These are phyloP conservation scores for Anticlea derivata DNA, from an alignment of 2,888 invertebrate genomes.

Conservation along the genomic window DNA sequence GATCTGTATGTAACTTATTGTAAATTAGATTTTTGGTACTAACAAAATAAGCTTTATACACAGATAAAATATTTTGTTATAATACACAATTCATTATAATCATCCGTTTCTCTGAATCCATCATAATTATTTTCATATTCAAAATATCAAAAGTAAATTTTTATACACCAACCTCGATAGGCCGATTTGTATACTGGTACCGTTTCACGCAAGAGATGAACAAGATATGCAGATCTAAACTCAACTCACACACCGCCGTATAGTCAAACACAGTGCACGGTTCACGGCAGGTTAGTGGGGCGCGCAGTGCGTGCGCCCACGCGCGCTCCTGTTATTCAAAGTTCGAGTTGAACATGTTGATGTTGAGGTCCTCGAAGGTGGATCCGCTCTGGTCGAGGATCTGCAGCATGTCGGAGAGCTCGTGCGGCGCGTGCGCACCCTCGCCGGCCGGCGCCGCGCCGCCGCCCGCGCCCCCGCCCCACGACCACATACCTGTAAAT, in stretches of 20 bases:
- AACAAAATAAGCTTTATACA: conserved; percentile 36
- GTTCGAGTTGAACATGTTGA: conserved; percentile 94
- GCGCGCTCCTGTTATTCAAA: conserved; percentile 60
- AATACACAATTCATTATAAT: conserved; percentile 15
- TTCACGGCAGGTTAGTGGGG: conserved; percentile 1
- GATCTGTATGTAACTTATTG: conserved; percentile 27
- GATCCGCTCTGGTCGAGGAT: conserved; percentile 94
- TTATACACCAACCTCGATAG: conserved; percentile 23
- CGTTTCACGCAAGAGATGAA: conserved; percentile 26
- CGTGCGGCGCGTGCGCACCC: conserved; percentile 84
- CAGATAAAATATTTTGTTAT: conserved; percentile 22
- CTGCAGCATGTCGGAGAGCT: conserved; percentile 96
- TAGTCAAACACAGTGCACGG: conserved; percentile 13
- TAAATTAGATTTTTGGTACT: conserved; percentile 34
- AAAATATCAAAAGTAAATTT: conserved; percentile 34
- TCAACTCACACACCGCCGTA: conserved; percentile 17
- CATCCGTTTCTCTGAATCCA: conserved; percentile 23
- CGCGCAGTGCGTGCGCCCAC: conserved; percentile 26
- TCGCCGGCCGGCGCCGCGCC: conserved; percentile 52
- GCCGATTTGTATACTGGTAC: conserved; percentile 18
- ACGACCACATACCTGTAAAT: conserved; percentile 89
- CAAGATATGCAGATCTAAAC: conserved; percentile 27
- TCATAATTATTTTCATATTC: conserved; percentile 26
- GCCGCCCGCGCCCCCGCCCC: conserved; percentile 71
- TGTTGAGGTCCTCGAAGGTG: conserved; percentile 94